Conservation (phyloP, 1,140 invertebrate species). For the Drosophila nigrodunni region DNA sequence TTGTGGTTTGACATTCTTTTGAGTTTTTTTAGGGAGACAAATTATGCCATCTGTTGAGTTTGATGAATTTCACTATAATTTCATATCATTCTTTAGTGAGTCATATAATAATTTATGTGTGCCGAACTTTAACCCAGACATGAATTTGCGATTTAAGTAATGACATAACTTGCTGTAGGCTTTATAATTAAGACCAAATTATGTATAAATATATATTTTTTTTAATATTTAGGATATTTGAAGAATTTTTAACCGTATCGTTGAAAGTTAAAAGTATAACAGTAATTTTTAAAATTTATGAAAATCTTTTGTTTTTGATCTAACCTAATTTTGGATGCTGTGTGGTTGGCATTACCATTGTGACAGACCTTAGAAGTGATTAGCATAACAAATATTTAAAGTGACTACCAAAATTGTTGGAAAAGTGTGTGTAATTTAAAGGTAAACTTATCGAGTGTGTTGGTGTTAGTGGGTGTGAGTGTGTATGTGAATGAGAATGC, state of each 20-base stretch:
- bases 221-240: too few relatives aligned
- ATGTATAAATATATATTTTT: too few relatives aligned
- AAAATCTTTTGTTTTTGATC: not conserved
- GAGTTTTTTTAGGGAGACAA: conserved; percentile 7
- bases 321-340: conserved; percentile 9
- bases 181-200: not conserved
- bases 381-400: conserved; percentile 49
- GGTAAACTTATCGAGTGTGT: conserved; percentile 23
- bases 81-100: conserved; percentile 23
- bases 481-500: conserved; percentile 35
- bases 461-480: conserved; percentile 8
- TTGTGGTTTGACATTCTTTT: conserved; percentile 25
- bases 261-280: not conserved
- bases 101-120: conserved; percentile 9
- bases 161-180: conserved; percentile 27
- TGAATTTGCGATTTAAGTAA: conserved; percentile 26
- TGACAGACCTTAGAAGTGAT: conserved; percentile 29
- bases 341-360: conserved; percentile 16
- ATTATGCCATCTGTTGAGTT: conserved; percentile 31
- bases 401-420: conserved; percentile 22
- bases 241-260: not conserved
- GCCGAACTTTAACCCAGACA: conserved; percentile 25
- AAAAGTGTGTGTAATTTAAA: conserved; percentile 24
- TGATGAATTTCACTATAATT: conserved; percentile 13
- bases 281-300: not conserved